Evolutionary conservation across 2,113 vertebrate genomes (phyloP), one percentile per base, ranked within the genome.

Genomic region (Lepidiolamprologus cunningtoni): DNA sequence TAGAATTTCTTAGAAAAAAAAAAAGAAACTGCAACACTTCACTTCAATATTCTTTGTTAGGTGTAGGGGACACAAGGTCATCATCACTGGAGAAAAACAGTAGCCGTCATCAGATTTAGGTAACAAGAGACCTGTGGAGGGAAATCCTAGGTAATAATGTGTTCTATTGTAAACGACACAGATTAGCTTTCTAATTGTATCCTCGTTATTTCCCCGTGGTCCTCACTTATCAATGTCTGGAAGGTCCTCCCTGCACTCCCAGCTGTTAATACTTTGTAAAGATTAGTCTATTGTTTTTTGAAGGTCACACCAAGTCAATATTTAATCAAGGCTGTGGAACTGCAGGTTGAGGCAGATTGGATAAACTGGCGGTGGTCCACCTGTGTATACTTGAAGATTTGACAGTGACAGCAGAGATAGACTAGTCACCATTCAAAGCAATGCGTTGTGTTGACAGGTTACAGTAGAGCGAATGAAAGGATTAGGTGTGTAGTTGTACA

Each of bases 281-380:
- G 85, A 91, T 85, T 31, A 82, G 71, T 83, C 81, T 33, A 21
- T 83, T 84, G n/a, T 53, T 54, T 81, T 89, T 83, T 91, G 87
- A 92, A 93, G 93, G 90, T 94, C 93, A 92, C 40, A 68, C 33
- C 2, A 3, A 86, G 80, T 91, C 86, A 82, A 93, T 91, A 90
- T 92, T 93, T 68, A 84, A 89, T 68, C 83, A 28, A 47, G 23
- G 73, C 78, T 76, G n/a, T 37, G 42, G 66, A 89, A 23, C 26
- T 3, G n/a, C 71, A 52, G 10, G 76, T 79, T 45, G 12, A 21
- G 16, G 78, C 23, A 80, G 42, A 79, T 82, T 84, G 45, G 57
- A 86, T 80, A 50, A 66, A 84, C 23, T 71, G 55, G 53, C 33
- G 23, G 0, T 50, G 80, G 26, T 50, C 33, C 40, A 40, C 83